phyloP scores from a whole-genome alignment of 2,797 vertebrate genomes.

The Smutsia gigantea region DNA sequence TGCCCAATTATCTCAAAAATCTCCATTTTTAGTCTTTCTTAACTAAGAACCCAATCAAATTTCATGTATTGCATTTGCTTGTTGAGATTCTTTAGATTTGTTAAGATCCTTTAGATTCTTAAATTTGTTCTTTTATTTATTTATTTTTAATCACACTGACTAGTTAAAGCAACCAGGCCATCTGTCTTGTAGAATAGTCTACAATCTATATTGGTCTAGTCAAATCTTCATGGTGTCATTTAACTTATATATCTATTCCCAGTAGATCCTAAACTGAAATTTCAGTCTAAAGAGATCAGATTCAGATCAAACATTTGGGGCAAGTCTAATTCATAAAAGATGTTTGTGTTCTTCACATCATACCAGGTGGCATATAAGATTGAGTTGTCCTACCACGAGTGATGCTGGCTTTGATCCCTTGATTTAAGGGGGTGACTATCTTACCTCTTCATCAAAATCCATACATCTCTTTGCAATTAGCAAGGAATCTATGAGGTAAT shows the following conservation, averaged over 20 bases:
- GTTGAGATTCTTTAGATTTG: not conserved
- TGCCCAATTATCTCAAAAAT: not conserved
- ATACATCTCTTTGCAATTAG: not conserved
- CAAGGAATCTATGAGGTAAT: not conserved
- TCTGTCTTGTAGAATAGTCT: not conserved
- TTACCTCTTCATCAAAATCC: not conserved
- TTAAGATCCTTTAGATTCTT: too few relatives aligned
- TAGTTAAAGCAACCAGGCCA: not conserved
- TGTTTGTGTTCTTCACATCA: not conserved
- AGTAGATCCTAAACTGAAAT: not conserved
- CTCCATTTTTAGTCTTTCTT: not conserved
- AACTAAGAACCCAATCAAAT: not conserved
- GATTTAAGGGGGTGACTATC: not conserved
- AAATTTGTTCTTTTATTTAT: not conserved
- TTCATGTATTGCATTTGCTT: not conserved
- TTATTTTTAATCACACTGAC: not conserved
- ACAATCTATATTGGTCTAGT: not conserved
- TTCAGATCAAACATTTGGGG: not conserved
- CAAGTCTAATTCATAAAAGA: not conserved
- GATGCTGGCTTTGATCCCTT: not conserved
- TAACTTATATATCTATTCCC: not conserved
- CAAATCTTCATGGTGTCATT: not conserved
- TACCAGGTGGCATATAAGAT: not conserved
- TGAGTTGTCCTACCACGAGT: not conserved
- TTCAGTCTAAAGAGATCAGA: not conserved